phyloP scores from a whole-genome alignment of 2,888 invertebrate species.

The Unio delphinus region DNA sequence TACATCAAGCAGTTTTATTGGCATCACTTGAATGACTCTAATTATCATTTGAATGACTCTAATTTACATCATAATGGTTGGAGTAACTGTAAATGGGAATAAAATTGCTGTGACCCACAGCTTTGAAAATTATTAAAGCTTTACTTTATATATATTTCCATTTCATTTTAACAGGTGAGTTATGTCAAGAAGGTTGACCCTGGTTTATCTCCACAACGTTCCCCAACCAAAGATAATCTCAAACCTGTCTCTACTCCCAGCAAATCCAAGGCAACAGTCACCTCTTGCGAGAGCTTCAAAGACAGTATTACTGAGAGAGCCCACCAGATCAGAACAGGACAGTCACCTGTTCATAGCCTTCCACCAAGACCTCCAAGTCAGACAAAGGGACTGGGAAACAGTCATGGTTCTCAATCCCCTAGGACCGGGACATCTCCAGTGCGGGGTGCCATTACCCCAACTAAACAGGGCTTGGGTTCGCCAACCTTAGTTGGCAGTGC shows the following conservation, averaged over 20 bases:
- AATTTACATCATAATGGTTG: too few species aligned
- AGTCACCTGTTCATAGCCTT: conserved; percentile 1
- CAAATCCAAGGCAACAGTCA: conserved; percentile 10
- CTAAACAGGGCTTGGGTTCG: conserved; percentile 16
- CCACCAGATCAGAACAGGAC: conserved; percentile 31
- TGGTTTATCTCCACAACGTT: conserved; percentile 24
- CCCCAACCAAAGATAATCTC: conserved; percentile 23
- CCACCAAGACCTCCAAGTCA: not conserved
- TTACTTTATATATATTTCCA: not conserved
- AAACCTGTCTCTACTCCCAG: conserved; percentile 27
- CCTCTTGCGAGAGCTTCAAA: conserved; percentile 53
- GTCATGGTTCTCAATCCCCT: not conserved
- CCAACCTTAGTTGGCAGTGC: conserved; percentile 58
- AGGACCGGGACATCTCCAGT: not conserved
- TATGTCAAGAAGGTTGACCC: conserved; percentile 60
- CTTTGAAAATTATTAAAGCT: not conserved
- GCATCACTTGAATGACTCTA: too few species aligned
- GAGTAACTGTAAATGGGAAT: too few species aligned
- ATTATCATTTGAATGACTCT: too few species aligned
- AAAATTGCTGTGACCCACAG: too few species aligned
- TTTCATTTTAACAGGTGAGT: conserved; percentile 34
- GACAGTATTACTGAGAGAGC: conserved; percentile 48
- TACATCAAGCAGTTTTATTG: too few species aligned
- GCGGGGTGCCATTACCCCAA: conserved; percentile 8
- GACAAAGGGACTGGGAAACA: not conserved